A percentile compares a stretch with the other conserved stretches of the same genome.
Evolutionary conservation across 2,797 vertebrate genomes (phyloP).

Genomic region (Alauda arvensis): DNA sequence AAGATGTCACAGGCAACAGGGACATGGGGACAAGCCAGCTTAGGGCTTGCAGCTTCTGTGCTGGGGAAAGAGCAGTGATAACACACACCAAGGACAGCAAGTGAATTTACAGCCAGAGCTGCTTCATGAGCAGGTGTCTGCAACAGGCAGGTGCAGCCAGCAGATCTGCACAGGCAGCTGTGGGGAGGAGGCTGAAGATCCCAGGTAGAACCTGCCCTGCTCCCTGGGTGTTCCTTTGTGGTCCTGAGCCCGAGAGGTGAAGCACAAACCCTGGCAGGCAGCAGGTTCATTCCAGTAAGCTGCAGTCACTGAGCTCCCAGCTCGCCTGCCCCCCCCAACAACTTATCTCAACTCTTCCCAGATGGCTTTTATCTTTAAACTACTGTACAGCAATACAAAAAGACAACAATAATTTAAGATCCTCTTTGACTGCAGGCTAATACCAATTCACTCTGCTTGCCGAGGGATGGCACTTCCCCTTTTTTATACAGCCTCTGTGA

Average conservation of each 20-base stretch:
- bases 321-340: neutral
- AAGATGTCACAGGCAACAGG: neutral
- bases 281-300: neutral
- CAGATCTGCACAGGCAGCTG: neutral
- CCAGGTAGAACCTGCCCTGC: neutral
- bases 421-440: constrained; percentile 46
- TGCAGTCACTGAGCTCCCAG: neutral
- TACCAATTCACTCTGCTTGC: neutral
- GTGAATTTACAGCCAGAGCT: neutral
- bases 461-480: constrained; percentile 12
- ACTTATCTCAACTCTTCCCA: constrained; percentile 41
- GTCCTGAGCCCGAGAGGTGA: neutral
- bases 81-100: neutral
- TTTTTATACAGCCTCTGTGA: constrained; percentile 18
- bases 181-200: neutral
- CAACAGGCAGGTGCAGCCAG: neutral
- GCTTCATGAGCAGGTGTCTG: neutral
- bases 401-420: constrained; percentile 54
- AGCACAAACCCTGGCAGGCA: neutral
- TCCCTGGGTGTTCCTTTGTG: neutral
- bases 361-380: constrained; percentile 49
- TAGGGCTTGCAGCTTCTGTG: neutral
- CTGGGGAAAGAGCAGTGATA: neutral
- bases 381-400: constrained; percentile 27
- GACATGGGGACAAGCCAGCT: neutral